Percentiles rank a stretch among this genome's conserved stretches.
phyloP scores from a whole-genome alignment of 2,113 vertebrate genomes.

The Lepisosteus osseus region DNA sequence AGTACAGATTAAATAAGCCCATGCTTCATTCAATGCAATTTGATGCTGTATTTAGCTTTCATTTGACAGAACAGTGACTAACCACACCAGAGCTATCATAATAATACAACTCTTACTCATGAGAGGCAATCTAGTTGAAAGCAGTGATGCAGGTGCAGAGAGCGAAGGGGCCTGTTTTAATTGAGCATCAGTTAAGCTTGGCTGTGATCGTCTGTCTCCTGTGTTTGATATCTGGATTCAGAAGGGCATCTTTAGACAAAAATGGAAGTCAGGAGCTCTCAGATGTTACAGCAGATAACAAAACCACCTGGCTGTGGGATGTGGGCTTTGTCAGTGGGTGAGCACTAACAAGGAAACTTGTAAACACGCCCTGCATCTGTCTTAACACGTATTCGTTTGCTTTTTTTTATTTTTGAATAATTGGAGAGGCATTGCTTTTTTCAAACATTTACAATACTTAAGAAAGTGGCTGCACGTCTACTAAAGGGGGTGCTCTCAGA shows the following conservation, averaged over 20 bases:
- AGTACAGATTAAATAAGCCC: no score
- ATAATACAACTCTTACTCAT: neutral
- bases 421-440: no score
- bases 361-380: conserved; percentile 1
- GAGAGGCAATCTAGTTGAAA: neutral
- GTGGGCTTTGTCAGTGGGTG: conserved; percentile 24
- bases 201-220: neutral
- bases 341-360: conserved; percentile 18
- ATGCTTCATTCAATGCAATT: no score
- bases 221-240: neutral
- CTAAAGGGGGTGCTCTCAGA: no score
- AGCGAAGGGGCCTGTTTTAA: no score
- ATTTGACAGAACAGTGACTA: conserved; percentile 1
- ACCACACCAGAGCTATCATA: neutral
- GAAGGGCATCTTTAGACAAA: conserved; percentile 9
- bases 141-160: neutral
- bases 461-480: no score
- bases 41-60: conserved; percentile 6
- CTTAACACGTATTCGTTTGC: no score
- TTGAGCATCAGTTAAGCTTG: no score
- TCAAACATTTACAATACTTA: no score
- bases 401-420: no score
- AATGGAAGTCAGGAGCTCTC: conserved; percentile 3
- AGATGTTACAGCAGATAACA: conserved; percentile 19
- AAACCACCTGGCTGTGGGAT: conserved; percentile 12